Evolutionary conservation across 2,113 vertebrate genomes (phyloP), one percentile per base, ranked within the genome.

Genomic region (Muntiacus muntjak): DNA sequence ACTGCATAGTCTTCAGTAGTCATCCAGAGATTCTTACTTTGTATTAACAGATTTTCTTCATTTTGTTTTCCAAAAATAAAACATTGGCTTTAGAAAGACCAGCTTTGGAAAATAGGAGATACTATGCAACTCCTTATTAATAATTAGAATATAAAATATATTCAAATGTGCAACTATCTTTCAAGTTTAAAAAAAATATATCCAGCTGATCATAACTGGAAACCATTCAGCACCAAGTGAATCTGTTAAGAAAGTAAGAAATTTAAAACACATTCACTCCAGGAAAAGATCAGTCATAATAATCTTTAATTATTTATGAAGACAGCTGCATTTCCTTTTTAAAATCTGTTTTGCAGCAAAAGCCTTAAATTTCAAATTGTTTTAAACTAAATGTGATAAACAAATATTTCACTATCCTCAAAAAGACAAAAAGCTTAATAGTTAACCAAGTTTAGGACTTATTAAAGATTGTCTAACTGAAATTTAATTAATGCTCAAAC

Each of bases 311-410:
- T 96, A 97, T 94, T 89, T 94, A 94, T 92, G 64, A 95, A 98
- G 52, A 95, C 45, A 96, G 88, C 64, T 96, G 91, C 43, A 95
- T 97, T 97, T 96, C 94, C 40, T 93, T 97, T 95, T 92, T 67
- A 25, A 95, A 90, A 50, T 90, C 23, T 90, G 14, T 81, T 95
- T 96, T 93, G 64, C 30, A 95, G 52, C 14, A 94, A 96, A 50
- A 97, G 50, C 8, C 17, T 97, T 71, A 62, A 87, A 96, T 95
- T 90, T 96, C 28, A 96, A 84, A 95, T 94, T 87, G 45, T 97
- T 92, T 97, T 92, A 87, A 92, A 91, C 14, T 30, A 90, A 87
- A 97, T 87, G 21, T 0, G 87, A 92, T 40, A 89, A 92, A 93
- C 54, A 95, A 83, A 96, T 97, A 92, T 87, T 97, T 43, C 15